phyloP scores from a whole-genome alignment of 2,888 invertebrate genomes.

The Fragum whitleyi region DNA sequence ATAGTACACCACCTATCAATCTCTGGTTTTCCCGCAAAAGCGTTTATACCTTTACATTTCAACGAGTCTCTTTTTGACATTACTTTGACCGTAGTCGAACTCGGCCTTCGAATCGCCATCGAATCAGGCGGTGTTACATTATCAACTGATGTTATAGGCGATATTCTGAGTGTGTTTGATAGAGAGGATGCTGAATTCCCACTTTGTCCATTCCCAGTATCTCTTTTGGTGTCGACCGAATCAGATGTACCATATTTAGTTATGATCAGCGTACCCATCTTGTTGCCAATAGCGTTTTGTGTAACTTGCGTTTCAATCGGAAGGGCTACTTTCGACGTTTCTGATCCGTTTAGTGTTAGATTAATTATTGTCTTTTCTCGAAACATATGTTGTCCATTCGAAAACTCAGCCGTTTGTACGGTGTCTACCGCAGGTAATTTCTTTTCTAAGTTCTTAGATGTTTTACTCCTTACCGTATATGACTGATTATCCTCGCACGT shows the following conservation, averaged over 20 bases:
- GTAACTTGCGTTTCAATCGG: not conserved
- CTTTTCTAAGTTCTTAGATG: not conserved
- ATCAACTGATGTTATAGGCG: not conserved
- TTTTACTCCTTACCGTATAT: not conserved
- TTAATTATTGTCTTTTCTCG: conserved; percentile 22
- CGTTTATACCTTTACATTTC: conserved; percentile 38
- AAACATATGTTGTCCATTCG: not conserved
- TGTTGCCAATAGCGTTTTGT: not conserved
- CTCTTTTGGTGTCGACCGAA: not conserved
- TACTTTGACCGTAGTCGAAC: too few species aligned
- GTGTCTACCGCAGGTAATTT: not conserved
- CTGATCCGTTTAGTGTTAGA: conserved; percentile 18
- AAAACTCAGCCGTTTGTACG: not conserved
- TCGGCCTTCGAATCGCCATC: not conserved
- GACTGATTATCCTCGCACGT: conserved; percentile 17
- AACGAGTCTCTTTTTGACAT: not conserved
- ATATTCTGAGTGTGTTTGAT: too few species aligned
- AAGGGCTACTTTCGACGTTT: conserved; percentile 2
- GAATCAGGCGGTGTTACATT: not conserved
- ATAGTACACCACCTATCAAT: conserved; percentile 36
- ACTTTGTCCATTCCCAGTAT: not conserved
- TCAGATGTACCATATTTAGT: conserved; percentile 3
- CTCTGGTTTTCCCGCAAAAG: conserved; percentile 27
- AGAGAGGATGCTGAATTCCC: not conserved
- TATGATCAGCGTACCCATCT: not conserved